Evolutionary conservation across 37 sponge, comb jelly and placozoan genomes (phyloP).

Genomic region (Oopsacas minuta): DNA sequence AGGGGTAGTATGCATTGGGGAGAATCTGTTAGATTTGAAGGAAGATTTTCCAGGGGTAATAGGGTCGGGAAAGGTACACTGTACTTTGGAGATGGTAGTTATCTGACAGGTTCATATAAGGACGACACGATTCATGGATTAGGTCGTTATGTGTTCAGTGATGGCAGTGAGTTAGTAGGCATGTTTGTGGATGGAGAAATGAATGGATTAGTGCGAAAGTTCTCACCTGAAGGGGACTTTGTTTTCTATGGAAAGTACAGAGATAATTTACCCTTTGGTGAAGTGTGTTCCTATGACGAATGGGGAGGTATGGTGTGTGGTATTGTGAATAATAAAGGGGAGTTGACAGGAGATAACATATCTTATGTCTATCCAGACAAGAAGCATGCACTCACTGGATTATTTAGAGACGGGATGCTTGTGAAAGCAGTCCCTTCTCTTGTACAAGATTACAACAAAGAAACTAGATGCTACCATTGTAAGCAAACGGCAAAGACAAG

Average conservation of each 20-base stretch:
- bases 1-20: conserved; percentile 40
- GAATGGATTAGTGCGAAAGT: conserved; percentile 35
- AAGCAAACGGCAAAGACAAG: neutral
- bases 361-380: conserved; percentile 51
- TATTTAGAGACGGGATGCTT: conserved; percentile 30
- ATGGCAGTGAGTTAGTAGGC: conserved; percentile 39
- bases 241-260: conserved; percentile 27
- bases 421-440: conserved; percentile 24
- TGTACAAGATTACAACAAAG: neutral
- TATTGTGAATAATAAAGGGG: conserved; percentile 28
- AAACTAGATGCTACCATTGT: neutral
- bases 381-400: conserved; percentile 30
- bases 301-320: conserved; percentile 35
- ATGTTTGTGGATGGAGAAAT: conserved; percentile 32
- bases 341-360: conserved; percentile 32
- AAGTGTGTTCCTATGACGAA: conserved; percentile 31
- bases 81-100: conserved; percentile 47
- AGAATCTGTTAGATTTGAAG: conserved; percentile 29
- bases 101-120: conserved; percentile 27
- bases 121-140: conserved; percentile 31
- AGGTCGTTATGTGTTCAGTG: conserved; percentile 33
- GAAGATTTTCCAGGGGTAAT: conserved; percentile 33
- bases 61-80: conserved; percentile 39
- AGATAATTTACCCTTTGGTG: conserved; percentile 23
- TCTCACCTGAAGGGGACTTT: conserved; percentile 16